A percentile compares a stretch with the other conserved stretches of the same genome.
Conservation (phyloP, 1,140 invertebrate genomes). For the Zaprionus ornatus region DNA sequence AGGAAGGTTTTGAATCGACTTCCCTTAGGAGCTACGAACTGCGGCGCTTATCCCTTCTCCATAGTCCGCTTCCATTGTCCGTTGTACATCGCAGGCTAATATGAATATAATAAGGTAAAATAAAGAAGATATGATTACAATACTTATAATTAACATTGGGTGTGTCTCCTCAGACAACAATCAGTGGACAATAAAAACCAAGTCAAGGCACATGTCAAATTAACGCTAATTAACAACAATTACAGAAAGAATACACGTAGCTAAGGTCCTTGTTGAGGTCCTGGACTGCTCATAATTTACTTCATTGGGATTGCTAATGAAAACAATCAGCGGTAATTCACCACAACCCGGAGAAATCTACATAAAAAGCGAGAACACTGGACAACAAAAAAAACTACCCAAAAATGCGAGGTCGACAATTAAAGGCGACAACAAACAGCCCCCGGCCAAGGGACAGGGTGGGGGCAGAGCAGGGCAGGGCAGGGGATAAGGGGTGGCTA, state of each 20-base stretch:
- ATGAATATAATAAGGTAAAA: too few species aligned
- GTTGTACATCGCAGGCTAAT: too few species aligned
- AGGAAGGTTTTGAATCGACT: too few species aligned
- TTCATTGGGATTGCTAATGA: conserved; percentile 80
- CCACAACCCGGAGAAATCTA: conserved; percentile 58
- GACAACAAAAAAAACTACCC: conserved; percentile 58
- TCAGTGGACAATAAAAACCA: conserved; percentile 39
- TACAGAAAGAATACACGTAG: conserved; percentile 21
- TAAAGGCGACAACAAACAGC: conserved; percentile 80
- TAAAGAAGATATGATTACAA: background rate
- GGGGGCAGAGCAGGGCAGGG: background rate
- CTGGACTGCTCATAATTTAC: conserved; percentile 75
- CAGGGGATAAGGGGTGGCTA: conserved; percentile 59
- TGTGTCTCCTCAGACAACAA: background rate
- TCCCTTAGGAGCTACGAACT: too few species aligned
- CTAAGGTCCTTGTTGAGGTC: conserved; percentile 29
- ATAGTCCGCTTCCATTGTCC: too few species aligned
- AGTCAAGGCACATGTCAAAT: conserved; percentile 61
- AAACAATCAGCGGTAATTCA: conserved; percentile 79
- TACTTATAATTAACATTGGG: background rate
- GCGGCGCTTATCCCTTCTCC: too few species aligned
- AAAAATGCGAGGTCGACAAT: conserved; percentile 61
- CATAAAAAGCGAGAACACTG: conserved; percentile 36
- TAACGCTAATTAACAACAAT: conserved; percentile 78
- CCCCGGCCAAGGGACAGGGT: conserved; percentile 40